These are phyloP conservation scores for Pardalotus punctatus DNA, from an alignment of 2,113 vertebrate species.

Conservation along the genomic window DNA sequence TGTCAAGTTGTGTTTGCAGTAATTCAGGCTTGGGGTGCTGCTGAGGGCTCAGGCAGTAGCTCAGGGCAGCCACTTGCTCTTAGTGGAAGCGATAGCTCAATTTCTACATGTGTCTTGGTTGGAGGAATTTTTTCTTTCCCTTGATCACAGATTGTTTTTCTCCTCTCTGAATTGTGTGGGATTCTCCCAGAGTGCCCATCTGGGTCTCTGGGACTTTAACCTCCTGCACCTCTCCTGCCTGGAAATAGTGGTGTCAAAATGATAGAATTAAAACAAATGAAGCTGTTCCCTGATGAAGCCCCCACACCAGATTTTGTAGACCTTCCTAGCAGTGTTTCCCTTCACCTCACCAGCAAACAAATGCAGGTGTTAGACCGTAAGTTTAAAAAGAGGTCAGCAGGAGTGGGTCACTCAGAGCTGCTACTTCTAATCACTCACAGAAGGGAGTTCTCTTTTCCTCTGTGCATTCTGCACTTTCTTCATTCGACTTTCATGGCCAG, in stretches of 20 bases:
- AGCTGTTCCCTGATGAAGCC: not conserved
- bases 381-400: not conserved
- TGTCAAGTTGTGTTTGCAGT: not conserved
- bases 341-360: not conserved
- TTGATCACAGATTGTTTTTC: not conserved
- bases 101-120: not conserved
- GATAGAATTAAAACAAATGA: not conserved
- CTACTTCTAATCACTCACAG: not conserved
- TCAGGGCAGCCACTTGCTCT: not conserved
- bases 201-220: not conserved
- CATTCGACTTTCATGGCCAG: not conserved
- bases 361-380: not conserved
- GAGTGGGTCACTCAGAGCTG: not conserved
- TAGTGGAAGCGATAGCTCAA: rapidly evolving
- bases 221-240: not conserved
- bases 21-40: not conserved
- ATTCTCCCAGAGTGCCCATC: not conserved
- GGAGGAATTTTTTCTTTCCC: not conserved
- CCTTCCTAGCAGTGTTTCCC: not conserved
- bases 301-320: not conserved
- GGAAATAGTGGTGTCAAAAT: not conserved
- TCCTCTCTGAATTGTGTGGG: not conserved
- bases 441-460: not conserved
- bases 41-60: not conserved
- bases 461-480: not conserved